Evolutionary conservation across 2,888 invertebrate species (phyloP).

Genomic region (Autographa gamma): DNA sequence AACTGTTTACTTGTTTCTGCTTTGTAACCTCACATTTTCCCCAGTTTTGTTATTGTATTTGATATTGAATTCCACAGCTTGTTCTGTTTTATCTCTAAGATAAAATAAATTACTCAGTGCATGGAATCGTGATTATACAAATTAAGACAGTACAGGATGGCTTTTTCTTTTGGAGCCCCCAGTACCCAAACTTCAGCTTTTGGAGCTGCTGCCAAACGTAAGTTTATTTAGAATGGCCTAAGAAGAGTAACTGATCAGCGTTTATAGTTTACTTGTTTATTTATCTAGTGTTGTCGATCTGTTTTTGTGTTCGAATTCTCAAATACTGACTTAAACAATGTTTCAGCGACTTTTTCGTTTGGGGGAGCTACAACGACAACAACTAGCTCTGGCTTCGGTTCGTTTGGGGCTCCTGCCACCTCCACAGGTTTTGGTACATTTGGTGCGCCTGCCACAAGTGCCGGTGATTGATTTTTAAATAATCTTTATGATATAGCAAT

Average conservation of each 20-base stretch:
- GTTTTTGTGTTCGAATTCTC: neutral
- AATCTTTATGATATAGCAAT: no score
- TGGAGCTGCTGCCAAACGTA: conserved; percentile 89
- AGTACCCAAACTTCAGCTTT: conserved; percentile 78
- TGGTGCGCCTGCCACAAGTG: conserved; percentile 78
- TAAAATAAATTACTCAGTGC: neutral
- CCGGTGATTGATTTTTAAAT: conserved; percentile 61
- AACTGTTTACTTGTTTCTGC: neutral
- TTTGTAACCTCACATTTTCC: conserved; percentile 5
- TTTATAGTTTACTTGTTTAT: neutral
- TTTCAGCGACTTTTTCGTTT: conserved; percentile 84
- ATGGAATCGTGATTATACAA: neutral
- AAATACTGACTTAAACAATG: conserved; percentile 8
- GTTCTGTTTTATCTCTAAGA: neutral
- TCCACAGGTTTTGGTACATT: conserved; percentile 69
- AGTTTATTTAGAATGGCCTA: conserved; percentile 60
- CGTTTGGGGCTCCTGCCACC: conserved; percentile 83
- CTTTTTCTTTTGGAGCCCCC: conserved; percentile 81
- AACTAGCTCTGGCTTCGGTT: conserved; percentile 82
- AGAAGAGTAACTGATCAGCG: neutral
- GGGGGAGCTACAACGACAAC: conserved; percentile 87
- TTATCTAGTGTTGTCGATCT: neutral
- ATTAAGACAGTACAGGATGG: conserved; percentile 64
- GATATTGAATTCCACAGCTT: neutral
- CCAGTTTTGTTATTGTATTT: neutral